Percentiles rank a stretch among this genome's conserved stretches.
Conservation (phyloP, 2,113 vertebrate species). For the Sarotherodon lohbergeri region DNA sequence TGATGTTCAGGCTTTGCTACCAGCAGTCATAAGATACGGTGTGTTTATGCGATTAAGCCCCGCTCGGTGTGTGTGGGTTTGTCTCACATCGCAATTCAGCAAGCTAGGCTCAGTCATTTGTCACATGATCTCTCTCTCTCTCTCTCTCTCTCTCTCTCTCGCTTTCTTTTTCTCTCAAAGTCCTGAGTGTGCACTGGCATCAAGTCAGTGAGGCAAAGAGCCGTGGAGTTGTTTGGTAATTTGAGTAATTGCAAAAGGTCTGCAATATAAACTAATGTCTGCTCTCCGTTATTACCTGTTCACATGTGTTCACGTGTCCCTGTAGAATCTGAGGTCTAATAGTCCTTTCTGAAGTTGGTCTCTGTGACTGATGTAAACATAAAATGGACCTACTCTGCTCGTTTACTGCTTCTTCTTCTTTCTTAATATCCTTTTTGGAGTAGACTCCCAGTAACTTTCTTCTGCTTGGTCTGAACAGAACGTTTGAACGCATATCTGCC, state of each 20-base stretch:
- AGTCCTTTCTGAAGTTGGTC: background rate
- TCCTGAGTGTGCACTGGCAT: accelerated
- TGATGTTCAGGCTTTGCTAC: background rate
- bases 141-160: background rate
- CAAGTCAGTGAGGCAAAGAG: background rate
- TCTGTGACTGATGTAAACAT: background rate
- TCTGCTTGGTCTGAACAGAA: background rate
- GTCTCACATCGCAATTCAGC: background rate
- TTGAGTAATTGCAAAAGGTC: background rate
- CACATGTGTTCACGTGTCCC: background rate
- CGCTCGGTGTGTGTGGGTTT: background rate
- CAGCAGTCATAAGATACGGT: slow-evolving; percentile 33
- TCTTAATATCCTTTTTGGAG: background rate
- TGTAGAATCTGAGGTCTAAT: background rate
- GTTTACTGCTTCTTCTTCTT: accelerated
- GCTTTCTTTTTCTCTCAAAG: background rate
- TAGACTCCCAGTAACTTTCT: background rate
- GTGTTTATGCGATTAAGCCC: background rate
- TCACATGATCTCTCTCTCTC: slow-evolving; percentile 47
- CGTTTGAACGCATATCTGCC: background rate
- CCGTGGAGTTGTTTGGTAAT: background rate
- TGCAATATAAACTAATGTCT: background rate
- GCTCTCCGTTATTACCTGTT: background rate
- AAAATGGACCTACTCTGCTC: background rate
- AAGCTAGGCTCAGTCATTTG: background rate